Evolutionary conservation across 1,140 invertebrate genomes (phyloP).

Genomic region (Brachionus sp.): DNA sequence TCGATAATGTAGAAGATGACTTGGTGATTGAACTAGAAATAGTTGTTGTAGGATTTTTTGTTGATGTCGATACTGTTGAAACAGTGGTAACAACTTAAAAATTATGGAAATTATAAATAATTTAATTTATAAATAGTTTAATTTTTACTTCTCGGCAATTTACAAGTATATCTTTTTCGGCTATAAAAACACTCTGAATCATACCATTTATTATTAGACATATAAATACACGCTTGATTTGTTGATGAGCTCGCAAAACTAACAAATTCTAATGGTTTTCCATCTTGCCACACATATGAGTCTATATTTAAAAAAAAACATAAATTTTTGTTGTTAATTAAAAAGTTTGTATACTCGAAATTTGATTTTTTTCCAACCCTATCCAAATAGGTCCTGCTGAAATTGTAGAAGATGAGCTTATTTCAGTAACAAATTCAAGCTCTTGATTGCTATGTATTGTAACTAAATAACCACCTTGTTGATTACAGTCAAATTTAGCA

Average conservation of each 20-base stretch:
- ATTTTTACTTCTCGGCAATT: conserved; percentile 24
- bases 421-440: conserved; percentile 2
- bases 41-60: background rate
- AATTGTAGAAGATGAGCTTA: background rate
- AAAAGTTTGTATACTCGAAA: background rate
- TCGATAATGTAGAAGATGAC: background rate
- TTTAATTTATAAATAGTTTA: background rate
- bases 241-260: background rate
- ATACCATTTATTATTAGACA: background rate
- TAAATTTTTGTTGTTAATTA: background rate
- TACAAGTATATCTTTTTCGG: conserved; percentile 10
- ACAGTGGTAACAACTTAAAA: background rate
- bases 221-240: conserved; percentile 8
- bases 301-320: background rate
- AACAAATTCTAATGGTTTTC: background rate
- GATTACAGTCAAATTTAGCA: conserved; percentile 40
- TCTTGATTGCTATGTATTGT: conserved; percentile 14
- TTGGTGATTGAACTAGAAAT: background rate
- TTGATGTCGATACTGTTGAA: background rate
- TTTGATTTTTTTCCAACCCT: conserved; percentile 30
- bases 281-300: conserved; percentile 30
- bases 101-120: background rate
- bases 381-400: background rate
- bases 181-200: conserved; percentile 24
- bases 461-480: conserved; percentile 3